Conservation (phyloP, 2,113 vertebrate genomes). For the Nestor notabilis region DNA sequence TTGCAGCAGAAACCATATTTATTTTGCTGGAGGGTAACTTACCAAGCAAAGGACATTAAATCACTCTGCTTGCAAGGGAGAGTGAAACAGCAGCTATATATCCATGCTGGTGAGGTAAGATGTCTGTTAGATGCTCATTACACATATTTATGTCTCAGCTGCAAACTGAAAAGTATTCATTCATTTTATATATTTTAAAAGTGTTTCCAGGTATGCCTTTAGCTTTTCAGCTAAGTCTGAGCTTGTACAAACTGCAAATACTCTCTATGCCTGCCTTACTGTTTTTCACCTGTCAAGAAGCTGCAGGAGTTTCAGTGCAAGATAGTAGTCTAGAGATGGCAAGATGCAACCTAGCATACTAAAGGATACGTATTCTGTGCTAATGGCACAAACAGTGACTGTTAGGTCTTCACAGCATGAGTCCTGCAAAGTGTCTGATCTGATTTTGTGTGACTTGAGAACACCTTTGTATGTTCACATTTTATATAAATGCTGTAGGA, state of each 20-base stretch:
- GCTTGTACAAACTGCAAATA: background rate
- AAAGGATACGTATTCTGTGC: background rate
- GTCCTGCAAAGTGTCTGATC: background rate
- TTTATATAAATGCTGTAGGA: background rate
- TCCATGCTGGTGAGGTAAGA: background rate
- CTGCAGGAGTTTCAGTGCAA: background rate
- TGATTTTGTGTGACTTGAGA: background rate
- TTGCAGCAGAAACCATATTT: conserved; percentile 38
- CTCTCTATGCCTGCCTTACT: background rate
- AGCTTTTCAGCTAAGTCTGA: background rate
- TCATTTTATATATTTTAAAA: conserved; percentile 59
- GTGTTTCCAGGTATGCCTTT: conserved; percentile 48
- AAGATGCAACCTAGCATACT: background rate
- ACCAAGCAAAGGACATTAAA: conserved; percentile 47
- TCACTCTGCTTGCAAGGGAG: conserved; percentile 40
- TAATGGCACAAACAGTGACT: background rate
- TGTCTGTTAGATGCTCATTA: conserved; percentile 45
- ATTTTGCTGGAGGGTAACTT: conserved; percentile 49
- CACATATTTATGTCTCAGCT: conserved; percentile 44
- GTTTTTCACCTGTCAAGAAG: background rate
- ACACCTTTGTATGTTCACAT: background rate
- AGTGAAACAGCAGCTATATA: conserved; percentile 3
- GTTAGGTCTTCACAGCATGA: background rate
- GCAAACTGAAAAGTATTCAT: conserved; percentile 22
- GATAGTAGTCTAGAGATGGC: background rate